Percentiles rank a stretch among this genome's conserved stretches.
These are phyloP conservation scores for Manis pentadactyla DNA, from an alignment of 2,797 vertebrate genomes.

Conservation along the genomic window DNA sequence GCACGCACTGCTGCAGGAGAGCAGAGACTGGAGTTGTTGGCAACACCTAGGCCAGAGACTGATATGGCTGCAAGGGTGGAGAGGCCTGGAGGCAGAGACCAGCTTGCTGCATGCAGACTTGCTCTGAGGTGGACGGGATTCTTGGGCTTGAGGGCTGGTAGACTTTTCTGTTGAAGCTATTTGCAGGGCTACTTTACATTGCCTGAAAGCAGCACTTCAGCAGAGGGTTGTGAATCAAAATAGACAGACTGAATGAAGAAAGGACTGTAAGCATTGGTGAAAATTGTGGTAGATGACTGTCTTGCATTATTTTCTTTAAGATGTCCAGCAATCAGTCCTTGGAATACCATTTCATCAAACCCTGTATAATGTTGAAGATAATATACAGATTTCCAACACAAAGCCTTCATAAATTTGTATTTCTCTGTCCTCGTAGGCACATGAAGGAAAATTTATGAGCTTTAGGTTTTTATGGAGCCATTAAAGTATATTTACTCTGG, in stretches of 20 bases:
- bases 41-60: no score
- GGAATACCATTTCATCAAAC: constrained; percentile 63
- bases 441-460: constrained; percentile 65
- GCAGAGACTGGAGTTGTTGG: no score
- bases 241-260: constrained; percentile 20
- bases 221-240: constrained; percentile 45
- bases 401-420: constrained; percentile 64
- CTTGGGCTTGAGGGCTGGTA: not conserved
- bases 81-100: no score
- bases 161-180: constrained; percentile 43
- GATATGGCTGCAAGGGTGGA: no score
- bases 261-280: not conserved
- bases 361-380: constrained; percentile 58
- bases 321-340: constrained; percentile 42
- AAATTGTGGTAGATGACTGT: constrained; percentile 27
- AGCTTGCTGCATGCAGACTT: no score
- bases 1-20: no score
- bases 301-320: constrained; percentile 53
- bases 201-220: constrained; percentile 16
- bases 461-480: constrained; percentile 60
- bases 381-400: constrained; percentile 61
- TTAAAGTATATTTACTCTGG: constrained; percentile 65
- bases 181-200: constrained; percentile 34
- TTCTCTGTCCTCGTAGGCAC: constrained; percentile 21
- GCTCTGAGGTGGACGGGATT: no score